Percentiles rank a stretch among this genome's conserved stretches.
These are phyloP conservation scores for Eurosta solidaginis DNA, from an alignment of 1,140 invertebrate genomes.

Conservation along the genomic window DNA sequence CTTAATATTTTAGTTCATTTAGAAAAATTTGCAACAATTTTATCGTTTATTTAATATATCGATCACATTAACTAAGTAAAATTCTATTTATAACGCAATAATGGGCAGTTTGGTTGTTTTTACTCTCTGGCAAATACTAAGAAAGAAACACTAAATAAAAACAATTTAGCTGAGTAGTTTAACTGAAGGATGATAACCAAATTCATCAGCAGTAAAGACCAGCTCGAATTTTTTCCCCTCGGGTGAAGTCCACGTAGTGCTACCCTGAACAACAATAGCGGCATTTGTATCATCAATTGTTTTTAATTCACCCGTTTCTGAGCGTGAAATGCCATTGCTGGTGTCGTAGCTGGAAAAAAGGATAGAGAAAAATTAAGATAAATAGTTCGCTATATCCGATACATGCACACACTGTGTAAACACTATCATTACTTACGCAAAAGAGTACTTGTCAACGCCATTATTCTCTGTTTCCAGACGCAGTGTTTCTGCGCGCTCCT, in stretches of 20 bases:
- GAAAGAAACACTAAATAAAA: neutral
- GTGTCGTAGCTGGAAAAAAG: slow-evolving; percentile 66
- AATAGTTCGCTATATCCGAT: neutral
- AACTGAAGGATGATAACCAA: slow-evolving; percentile 73
- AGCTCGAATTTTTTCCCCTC: slow-evolving; percentile 70
- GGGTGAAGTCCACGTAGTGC: slow-evolving; percentile 69
- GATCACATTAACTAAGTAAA: neutral
- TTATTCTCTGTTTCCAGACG: slow-evolving; percentile 60
- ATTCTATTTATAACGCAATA: neutral
- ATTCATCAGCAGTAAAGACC: slow-evolving; percentile 73
- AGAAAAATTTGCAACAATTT: too few species aligned
- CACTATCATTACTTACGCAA: slow-evolving; percentile 60
- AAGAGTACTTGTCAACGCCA: slow-evolving; percentile 59
- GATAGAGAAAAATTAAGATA: slow-evolving; percentile 7
- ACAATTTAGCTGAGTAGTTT: slow-evolving; percentile 59
- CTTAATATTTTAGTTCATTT: too few species aligned
- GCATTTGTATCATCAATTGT: slow-evolving; percentile 63
- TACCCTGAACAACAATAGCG: slow-evolving; percentile 65
- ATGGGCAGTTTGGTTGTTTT: neutral
- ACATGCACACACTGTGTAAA: neutral
- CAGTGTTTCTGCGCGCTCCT: slow-evolving; percentile 53
- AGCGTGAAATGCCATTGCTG: slow-evolving; percentile 70
- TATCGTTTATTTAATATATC: too few species aligned
- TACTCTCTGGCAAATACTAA: neutral
- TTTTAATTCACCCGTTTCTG: slow-evolving; percentile 67